Base-by-base conservation (phyloP, 2,888 invertebrate genomes). In the Tyria jacobaeae region DNA sequence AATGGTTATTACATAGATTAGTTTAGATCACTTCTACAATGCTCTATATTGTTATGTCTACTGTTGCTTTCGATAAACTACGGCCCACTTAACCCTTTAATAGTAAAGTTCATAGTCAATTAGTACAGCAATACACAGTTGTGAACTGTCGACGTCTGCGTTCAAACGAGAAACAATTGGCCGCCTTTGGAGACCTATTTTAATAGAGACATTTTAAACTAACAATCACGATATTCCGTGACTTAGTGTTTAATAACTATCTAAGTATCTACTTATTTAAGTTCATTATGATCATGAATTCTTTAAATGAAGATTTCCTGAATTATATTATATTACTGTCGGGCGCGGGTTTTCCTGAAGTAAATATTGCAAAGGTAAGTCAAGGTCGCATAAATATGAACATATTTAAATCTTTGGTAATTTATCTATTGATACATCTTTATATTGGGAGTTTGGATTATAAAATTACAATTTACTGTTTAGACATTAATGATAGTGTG, bases 21-120 rank as follows among this genome's bases (percentile, higher is more conserved):
- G 68, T 78, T 64, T 66, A 65, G 71, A 76, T 79, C 71, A 73
- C 69, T 74, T 48, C 59, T 73, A 75, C 66, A 79, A 76, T 73
- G 73, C 57, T 68, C 65, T 73, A 76, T 77, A 72, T 78, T 82
- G 78, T 83, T 83, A 72, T 78, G 74, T 83, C 79, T 81, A 71
- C 74, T 78, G 73, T 80, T 79, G 70, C 74, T 81, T 81, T 76
- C 76, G 74, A 80, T 83, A 83, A 82, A 86, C 79, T 82, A 84
- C 80, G 80, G 81, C 70, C 84, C 89, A 90, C 85, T 90, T 91
- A 85, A 91, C 91, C 89, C 81, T 76, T 78, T 86, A 88, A 88
- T 89, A 81, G 82, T 83, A 82, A 84, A 89, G 89, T 87, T 89
- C 87, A 85, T 81, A 88, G 85, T 84, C 85, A 89, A 91, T 90